Evolutionary conservation across 2,888 invertebrate genomes (phyloP).

Genomic region (Drosophila vallismaia): DNA sequence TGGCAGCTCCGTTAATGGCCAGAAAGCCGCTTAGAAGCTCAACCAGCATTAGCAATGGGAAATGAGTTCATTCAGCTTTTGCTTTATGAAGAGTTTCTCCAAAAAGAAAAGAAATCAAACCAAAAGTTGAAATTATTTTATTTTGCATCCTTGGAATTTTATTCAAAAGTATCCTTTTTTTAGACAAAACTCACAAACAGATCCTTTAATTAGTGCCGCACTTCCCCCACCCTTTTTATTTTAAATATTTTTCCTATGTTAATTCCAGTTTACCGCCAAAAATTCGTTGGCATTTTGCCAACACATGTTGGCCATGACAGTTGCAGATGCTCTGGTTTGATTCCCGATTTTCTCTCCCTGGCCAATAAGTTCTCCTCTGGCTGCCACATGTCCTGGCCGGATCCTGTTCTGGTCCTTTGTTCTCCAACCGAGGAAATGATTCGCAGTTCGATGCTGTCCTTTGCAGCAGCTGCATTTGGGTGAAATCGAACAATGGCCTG

Average conservation of each 20-base stretch:
- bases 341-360: conserved; percentile 27
- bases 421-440: conserved; percentile 47
- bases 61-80: conserved; percentile 54
- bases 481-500: conserved; percentile 61
- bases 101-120: neutral
- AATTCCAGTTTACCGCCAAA: conserved; percentile 65
- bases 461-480: conserved; percentile 61
- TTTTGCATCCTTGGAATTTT: too few species aligned
- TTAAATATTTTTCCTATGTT: conserved; percentile 18
- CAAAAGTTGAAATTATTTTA: too few species aligned
- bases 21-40: conserved; percentile 73
- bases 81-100: conserved; percentile 34
- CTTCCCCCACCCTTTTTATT: conserved; percentile 19
- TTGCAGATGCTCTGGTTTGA: conserved; percentile 56
- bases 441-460: conserved; percentile 28
- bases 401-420: conserved; percentile 52
- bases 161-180: too few species aligned
- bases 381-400: conserved; percentile 33
- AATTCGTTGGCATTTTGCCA: conserved; percentile 63
- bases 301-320: conserved; percentile 70
- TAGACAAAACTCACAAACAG: too few species aligned
- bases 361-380: conserved; percentile 61
- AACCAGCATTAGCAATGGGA: conserved; percentile 55
- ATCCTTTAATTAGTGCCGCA: conserved; percentile 55
- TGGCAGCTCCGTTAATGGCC: conserved; percentile 40